Base-by-base conservation (phyloP, 2,113 vertebrate species). In the Mesitornis unicolor region DNA sequence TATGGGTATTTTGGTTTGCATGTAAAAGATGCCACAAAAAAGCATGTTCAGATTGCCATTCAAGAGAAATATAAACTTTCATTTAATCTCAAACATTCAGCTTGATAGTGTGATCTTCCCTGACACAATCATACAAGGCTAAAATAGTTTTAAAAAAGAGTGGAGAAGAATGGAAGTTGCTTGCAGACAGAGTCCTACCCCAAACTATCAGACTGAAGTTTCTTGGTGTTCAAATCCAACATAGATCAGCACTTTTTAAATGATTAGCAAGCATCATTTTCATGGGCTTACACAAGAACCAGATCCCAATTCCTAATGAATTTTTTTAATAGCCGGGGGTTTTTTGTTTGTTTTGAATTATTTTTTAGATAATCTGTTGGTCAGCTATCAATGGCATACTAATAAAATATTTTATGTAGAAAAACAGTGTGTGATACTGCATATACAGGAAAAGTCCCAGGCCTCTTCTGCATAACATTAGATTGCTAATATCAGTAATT, bases 401-500 rank as follows among this genome's bases (percentile, higher is more conserved):
- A 51, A 60, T 31, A 67, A 51, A 51, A 63, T 25, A 81, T 12
- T 60, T 79, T 57, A n/a, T 35, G 63, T 43, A 83, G 48, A 84
- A 87, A 93, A 88, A 16, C 16, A 71, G 10, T 73, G n/a, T 22
- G 53, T 7, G 24, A 75, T 75, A 60, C 8, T 73, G 15, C 45
- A 61, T 26, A 36, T 15, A 71, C 3, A 80, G 63, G 22, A 73
- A 47, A 86, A 88, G 51, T 42, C 22, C 4, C 10, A 77, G 21
- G 36, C 70, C 38, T 90, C 28, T 69, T 83, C 40, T 84, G n/a
- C 19, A 42, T 42, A 71, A 67, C 7, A 56, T 43, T 54, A 31
- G 17, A 91, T 83, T 93, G 70, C 33, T 86, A 92, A 69, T 73
- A 29, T 59, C 7, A 74, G 88, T 92, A 92, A 90, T 88, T 90